Conservation (phyloP, 2,888 invertebrate species). For the Pteria penguin region DNA sequence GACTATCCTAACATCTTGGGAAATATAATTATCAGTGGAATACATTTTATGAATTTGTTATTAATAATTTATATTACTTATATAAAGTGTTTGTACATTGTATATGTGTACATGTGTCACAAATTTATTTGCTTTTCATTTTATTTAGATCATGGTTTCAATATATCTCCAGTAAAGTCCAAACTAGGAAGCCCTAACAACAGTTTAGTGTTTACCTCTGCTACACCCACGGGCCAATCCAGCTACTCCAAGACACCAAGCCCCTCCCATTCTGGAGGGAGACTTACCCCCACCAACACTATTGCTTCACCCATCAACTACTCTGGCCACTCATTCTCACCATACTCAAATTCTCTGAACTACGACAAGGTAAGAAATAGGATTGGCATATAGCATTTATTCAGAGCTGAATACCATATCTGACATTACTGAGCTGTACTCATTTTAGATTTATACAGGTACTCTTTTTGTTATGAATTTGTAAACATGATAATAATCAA, state of each 20-base stretch:
- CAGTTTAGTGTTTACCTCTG: slow-evolving; percentile 48
- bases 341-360: slow-evolving; percentile 43
- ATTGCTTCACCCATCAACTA: slow-evolving; percentile 36
- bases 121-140: background rate
- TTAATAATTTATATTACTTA: no score
- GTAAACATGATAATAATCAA: no score
- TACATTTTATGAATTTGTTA: no score
- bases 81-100: background rate
- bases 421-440: no score
- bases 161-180: slow-evolving; percentile 58
- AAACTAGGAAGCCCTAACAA: slow-evolving; percentile 32
- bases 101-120: background rate
- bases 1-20: no score
- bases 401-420: no score
- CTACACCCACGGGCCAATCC: slow-evolving; percentile 50
- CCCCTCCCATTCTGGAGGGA: slow-evolving; percentile 48
- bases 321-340: slow-evolving; percentile 40
- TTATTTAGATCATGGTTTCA: slow-evolving; percentile 66
- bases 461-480: no score
- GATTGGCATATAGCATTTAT: no score
- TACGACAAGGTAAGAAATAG: slow-evolving; percentile 65
- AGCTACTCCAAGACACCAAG: slow-evolving; percentile 54
- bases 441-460: no score
- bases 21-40: no score
- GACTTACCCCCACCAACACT: slow-evolving; percentile 56